phyloP scores from a whole-genome alignment of 2,888 invertebrate genomes.

The Drosophila mercatorum region DNA sequence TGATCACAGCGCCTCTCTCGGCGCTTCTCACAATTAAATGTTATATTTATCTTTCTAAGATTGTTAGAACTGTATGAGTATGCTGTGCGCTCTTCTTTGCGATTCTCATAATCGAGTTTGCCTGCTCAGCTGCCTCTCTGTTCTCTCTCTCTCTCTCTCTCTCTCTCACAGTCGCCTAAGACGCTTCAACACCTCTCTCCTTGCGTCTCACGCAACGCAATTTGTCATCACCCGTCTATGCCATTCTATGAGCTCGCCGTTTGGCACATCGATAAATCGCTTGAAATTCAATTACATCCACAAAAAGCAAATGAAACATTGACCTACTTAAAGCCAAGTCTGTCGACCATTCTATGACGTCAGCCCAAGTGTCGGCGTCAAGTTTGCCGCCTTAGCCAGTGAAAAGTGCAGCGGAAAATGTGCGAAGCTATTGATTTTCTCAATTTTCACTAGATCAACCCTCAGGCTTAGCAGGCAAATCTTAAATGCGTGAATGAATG shows the following conservation, averaged over 20 bases:
- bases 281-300: constrained; percentile 62
- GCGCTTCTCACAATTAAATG: constrained; percentile 1
- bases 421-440: constrained; percentile 65
- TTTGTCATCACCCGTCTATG: constrained; percentile 24
- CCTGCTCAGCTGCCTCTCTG: not conserved
- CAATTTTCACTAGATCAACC: constrained; percentile 9
- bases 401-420: constrained; percentile 63
- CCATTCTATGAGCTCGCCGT: constrained; percentile 4
- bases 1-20: not conserved
- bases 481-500: constrained; percentile 11
- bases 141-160: not conserved
- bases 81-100: not conserved
- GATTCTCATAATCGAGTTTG: not conserved
- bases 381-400: constrained; percentile 20
- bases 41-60: not conserved
- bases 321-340: constrained; percentile 60
- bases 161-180: not conserved
- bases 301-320: constrained; percentile 63
- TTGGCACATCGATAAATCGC: constrained; percentile 42
- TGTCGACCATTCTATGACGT: constrained; percentile 64
- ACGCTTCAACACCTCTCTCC: not conserved
- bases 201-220: constrained; percentile 1
- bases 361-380: constrained; percentile 59
- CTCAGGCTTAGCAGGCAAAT: constrained; percentile 26
- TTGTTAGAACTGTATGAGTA: too few species aligned